These are phyloP conservation scores for Porites australiensis DNA, from an alignment of 64 coral and sea anemone species.

Conservation along the genomic window DNA sequence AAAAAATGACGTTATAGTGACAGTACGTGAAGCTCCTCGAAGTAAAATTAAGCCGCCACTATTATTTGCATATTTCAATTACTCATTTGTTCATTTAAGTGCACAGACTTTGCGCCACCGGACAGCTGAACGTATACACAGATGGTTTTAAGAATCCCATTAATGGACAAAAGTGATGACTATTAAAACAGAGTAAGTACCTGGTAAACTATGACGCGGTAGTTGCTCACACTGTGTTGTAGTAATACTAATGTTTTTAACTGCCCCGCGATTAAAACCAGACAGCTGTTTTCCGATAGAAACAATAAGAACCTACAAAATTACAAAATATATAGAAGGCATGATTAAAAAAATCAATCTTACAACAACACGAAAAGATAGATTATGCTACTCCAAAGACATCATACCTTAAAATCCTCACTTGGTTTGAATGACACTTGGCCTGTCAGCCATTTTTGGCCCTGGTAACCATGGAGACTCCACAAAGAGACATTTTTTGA, in stretches of 20 bases:
- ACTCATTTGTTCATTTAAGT: no score
- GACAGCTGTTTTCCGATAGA: neutral
- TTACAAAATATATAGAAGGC: no score
- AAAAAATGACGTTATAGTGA: no score
- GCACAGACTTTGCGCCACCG: no score
- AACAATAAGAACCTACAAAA: neutral
- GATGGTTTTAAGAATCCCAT: no score
- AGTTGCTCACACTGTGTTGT: slow-evolving; percentile 6
- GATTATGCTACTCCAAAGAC: no score
- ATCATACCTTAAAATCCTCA: slow-evolving; percentile 32
- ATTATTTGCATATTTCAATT: no score
- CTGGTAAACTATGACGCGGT: slow-evolving; percentile 52
- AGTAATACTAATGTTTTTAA: slow-evolving; percentile 33
- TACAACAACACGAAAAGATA: no score
- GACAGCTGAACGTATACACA: no score
- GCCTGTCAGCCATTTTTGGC: neutral
- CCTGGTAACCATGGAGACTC: slow-evolving; percentile 28
- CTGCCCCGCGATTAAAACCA: neutral
- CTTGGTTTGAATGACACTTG: slow-evolving; percentile 16
- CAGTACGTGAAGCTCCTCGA: no score
- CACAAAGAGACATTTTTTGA: slow-evolving; percentile 26
- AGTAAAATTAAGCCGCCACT: no score
- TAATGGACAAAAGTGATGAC: neutral
- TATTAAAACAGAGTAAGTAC: neutral
- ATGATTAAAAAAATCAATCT: no score